Percentiles rank a stretch among this genome's conserved stretches.
Conservation (phyloP, 1,140 invertebrate genomes). For the Drosophila auraria region DNA sequence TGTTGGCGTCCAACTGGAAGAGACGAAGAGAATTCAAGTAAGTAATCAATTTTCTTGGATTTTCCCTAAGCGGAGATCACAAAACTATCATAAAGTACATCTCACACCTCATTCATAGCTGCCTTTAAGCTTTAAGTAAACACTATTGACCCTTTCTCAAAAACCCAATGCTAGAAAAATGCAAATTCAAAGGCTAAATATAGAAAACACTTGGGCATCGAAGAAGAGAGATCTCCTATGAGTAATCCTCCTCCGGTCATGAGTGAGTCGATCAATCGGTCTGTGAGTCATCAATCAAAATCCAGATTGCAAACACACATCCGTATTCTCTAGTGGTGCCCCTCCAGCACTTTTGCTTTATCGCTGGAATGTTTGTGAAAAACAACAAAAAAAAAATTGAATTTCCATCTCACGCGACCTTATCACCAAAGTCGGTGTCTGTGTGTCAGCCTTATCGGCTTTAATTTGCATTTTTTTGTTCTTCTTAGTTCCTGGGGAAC, state of each 20-base stretch:
- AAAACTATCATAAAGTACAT: neutral
- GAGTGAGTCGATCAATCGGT: slow-evolving; percentile 25
- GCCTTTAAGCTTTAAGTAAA: too few relatives aligned
- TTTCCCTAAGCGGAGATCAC: too few relatives aligned
- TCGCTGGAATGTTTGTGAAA: slow-evolving; percentile 36
- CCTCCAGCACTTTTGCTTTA: slow-evolving; percentile 17
- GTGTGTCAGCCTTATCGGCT: slow-evolving; percentile 27
- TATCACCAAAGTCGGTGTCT: slow-evolving; percentile 22
- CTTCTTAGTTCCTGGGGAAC: neutral
- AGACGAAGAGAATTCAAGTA: neutral
- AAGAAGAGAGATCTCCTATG: slow-evolving; percentile 24
- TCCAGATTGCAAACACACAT: slow-evolving; percentile 27
- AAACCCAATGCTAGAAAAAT: neutral
- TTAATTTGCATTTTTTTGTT: slow-evolving; percentile 29
- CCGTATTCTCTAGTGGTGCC: slow-evolving; percentile 7
- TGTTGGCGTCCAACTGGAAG: slow-evolving; percentile 95
- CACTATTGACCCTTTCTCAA: neutral
- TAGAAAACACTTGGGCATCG: neutral
- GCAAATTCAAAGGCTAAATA: slow-evolving; percentile 1
- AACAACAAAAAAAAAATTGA: neutral
- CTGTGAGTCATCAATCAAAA: slow-evolving; percentile 51
- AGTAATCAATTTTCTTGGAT: neutral
- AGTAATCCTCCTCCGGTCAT: slow-evolving; percentile 48
- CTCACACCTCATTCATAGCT: neutral
- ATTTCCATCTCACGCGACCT: slow-evolving; percentile 25